These are phyloP conservation scores for Orthosia incerta DNA, from an alignment of 2,888 invertebrate species.

Conservation along the genomic window DNA sequence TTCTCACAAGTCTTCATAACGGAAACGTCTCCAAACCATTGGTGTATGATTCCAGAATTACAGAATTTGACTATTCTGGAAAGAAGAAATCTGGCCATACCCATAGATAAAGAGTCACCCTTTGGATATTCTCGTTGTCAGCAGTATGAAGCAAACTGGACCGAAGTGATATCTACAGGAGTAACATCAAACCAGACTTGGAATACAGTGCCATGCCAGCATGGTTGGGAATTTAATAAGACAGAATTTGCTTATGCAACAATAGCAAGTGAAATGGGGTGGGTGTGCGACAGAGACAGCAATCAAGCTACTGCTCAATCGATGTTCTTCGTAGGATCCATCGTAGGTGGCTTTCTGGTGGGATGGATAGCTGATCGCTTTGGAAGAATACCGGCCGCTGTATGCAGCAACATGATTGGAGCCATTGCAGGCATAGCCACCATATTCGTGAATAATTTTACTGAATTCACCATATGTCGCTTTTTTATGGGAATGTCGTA, in stretches of 20 bases:
- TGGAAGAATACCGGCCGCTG: constrained; percentile 80
- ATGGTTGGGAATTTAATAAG: constrained; percentile 84
- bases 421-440: constrained; percentile 77
- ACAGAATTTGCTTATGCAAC: constrained; percentile 83
- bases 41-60: constrained; percentile 82
- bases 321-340: constrained; percentile 81
- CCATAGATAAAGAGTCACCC: constrained; percentile 67
- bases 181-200: constrained; percentile 70
- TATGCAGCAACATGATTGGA: constrained; percentile 77
- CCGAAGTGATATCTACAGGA: constrained; percentile 71
- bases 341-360: constrained; percentile 78
- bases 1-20: constrained; percentile 81
- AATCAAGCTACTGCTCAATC: constrained; percentile 83
- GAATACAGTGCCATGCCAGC: constrained; percentile 72
- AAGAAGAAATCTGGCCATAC: constrained; percentile 77
- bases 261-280: constrained; percentile 80
- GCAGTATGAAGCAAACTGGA: constrained; percentile 80
- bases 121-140: constrained; percentile 80
- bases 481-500: constrained; percentile 83
- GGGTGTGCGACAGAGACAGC: constrained; percentile 82
- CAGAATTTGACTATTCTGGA: constrained; percentile 75
- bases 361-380: constrained; percentile 82
- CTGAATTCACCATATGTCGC: constrained; percentile 76
- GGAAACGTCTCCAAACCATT: constrained; percentile 79
- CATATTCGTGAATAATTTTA: constrained; percentile 74